phyloP scores from a whole-genome alignment of 2,797 vertebrate species.

The Acanthiza pusilla region DNA sequence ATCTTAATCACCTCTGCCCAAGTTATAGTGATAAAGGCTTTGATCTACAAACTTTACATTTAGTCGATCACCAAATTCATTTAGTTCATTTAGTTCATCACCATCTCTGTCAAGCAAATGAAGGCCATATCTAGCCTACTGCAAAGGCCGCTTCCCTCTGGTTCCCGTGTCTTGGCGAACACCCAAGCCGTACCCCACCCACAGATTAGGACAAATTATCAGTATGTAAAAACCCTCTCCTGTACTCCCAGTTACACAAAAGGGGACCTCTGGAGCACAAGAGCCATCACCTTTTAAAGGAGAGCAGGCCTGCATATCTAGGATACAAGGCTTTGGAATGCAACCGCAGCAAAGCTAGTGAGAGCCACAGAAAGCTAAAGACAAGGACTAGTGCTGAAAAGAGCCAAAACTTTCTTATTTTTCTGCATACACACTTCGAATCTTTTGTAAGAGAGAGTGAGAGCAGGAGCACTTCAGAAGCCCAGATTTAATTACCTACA shows the following conservation, averaged over 20 bases:
- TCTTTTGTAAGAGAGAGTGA: no score
- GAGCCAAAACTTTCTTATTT: background rate
- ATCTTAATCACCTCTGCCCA: background rate
- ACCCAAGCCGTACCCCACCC: background rate
- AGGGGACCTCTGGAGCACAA: background rate
- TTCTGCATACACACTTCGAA: background rate
- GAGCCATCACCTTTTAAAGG: background rate
- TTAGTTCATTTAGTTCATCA: no score
- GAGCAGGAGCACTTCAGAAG: no score
- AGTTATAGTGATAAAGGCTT: background rate
- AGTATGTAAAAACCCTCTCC: background rate
- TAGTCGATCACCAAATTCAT: background rate
- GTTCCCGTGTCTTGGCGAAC: background rate
- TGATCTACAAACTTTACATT: background rate
- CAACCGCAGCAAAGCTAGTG: background rate
- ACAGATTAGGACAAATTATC: background rate
- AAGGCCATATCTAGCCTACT: background rate
- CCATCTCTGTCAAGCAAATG: background rate
- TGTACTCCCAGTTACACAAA: background rate
- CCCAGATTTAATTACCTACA: no score
- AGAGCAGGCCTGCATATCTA: background rate
- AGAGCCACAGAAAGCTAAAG: background rate
- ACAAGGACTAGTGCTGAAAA: background rate
- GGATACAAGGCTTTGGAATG: fast-evolving
- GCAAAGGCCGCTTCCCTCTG: background rate